A percentile compares a stretch with the other conserved stretches of the same genome.
phyloP scores from a whole-genome alignment of 2,797 vertebrate species.

The Psittacula echo region DNA sequence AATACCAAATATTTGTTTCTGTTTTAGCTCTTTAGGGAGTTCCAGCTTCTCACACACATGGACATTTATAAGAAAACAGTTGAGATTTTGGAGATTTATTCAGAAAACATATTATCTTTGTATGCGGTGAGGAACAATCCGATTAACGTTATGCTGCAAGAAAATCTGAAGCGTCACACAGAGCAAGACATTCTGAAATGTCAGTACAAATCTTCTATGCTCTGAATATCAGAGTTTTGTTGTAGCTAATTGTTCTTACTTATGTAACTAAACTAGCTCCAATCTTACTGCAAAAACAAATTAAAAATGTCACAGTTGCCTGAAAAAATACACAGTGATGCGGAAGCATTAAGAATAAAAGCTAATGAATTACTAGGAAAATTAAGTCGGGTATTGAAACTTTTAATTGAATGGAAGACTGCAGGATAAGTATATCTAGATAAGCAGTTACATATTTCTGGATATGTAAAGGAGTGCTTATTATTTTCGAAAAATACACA shows the following conservation, averaged over 20 bases:
- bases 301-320: background rate
- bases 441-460: background rate
- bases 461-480: background rate
- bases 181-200: conserved; percentile 70
- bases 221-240: background rate
- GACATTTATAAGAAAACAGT: conserved; percentile 74
- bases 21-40: conserved; percentile 76
- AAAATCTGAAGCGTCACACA: conserved; percentile 63
- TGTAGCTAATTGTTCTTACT: background rate
- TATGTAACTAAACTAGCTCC: background rate
- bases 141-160: conserved; percentile 66
- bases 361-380: background rate
- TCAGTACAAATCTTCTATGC: conserved; percentile 51
- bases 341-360: conserved; percentile 11
- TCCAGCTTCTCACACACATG: conserved; percentile 73
- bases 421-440: background rate
- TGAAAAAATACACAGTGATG: background rate
- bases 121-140: conserved; percentile 69
- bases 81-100: conserved; percentile 76
- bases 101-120: conserved; percentile 72
- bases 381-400: background rate
- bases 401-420: background rate
- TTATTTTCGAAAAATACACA: background rate
- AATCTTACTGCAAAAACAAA: background rate
- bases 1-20: background rate